These are phyloP conservation scores for Zosterops lateralis DNA, from an alignment of 2,113 vertebrate species.

Conservation along the genomic window DNA sequence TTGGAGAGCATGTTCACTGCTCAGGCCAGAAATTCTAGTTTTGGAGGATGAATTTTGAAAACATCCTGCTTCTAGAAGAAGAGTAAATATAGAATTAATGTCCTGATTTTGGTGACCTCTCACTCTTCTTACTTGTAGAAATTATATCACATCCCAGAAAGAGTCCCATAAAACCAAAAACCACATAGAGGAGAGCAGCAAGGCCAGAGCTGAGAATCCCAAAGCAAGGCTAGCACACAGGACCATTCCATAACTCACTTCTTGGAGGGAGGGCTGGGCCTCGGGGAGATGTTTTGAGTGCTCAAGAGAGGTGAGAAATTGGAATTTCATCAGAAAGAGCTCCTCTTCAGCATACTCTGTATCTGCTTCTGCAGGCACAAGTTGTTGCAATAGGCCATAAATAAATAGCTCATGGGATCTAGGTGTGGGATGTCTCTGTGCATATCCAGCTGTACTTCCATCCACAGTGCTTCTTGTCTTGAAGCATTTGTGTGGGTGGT, in stretches of 20 bases:
- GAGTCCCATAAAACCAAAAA: background rate
- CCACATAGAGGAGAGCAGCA: background rate
- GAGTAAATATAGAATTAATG: background rate
- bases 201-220: background rate
- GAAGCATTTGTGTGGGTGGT: background rate
- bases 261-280: background rate
- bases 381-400: background rate
- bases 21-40: background rate
- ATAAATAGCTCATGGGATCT: background rate
- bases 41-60: background rate
- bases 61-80: background rate
- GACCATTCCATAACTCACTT: background rate
- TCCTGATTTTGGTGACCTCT: background rate
- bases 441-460: background rate
- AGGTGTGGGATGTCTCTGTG: background rate
- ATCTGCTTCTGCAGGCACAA: background rate
- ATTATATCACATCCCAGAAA: accelerated
- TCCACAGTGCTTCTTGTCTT: background rate
- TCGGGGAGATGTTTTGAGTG: background rate
- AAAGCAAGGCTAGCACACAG: background rate
- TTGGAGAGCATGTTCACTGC: background rate
- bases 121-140: background rate
- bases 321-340: background rate
- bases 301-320: background rate
- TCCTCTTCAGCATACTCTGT: background rate